Evolutionary conservation across 2,113 vertebrate genomes (phyloP).

Genomic region (Junco hyemalis): DNA sequence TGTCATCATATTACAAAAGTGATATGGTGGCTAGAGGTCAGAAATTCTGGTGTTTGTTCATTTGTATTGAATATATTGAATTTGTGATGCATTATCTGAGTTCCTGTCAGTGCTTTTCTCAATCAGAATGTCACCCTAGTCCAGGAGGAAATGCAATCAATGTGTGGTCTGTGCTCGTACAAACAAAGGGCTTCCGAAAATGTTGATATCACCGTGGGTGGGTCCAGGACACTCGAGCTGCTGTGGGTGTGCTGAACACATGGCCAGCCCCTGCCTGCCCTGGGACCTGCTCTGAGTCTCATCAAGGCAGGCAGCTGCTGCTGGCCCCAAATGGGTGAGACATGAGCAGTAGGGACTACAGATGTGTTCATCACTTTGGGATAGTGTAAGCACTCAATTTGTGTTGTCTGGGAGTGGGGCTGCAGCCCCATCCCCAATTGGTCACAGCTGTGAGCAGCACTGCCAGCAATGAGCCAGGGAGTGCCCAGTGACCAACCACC

Average conservation of each 20-base stretch:
- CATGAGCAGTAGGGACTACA: rapidly evolving
- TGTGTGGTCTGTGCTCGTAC: not conserved
- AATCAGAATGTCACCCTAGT: not conserved
- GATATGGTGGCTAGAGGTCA: slow-evolving; percentile 1
- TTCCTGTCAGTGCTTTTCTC: not conserved
- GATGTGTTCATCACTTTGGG: rapidly evolving
- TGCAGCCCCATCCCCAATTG: not conserved
- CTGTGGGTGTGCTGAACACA: rapidly evolving
- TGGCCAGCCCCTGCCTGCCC: not conserved
- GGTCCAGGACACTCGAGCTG: not conserved
- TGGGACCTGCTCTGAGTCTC: not conserved
- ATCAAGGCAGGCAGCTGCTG: not conserved
- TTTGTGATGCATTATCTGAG: not conserved
- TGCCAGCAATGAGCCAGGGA: not conserved
- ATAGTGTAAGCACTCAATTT: not conserved
- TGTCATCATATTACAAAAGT: slow-evolving; percentile 47
- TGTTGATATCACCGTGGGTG: rapidly evolving
- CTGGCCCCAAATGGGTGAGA: rapidly evolving
- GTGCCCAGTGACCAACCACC: not conserved
- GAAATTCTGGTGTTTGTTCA: slow-evolving; percentile 28
- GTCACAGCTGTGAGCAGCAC: not conserved
- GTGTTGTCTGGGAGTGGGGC: not conserved
- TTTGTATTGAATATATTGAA: slow-evolving; percentile 11
- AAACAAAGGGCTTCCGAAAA: not conserved
- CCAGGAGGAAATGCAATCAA: not conserved